Conservation (phyloP, 1,140 invertebrate species). For the Himalopsyche phryganea region DNA sequence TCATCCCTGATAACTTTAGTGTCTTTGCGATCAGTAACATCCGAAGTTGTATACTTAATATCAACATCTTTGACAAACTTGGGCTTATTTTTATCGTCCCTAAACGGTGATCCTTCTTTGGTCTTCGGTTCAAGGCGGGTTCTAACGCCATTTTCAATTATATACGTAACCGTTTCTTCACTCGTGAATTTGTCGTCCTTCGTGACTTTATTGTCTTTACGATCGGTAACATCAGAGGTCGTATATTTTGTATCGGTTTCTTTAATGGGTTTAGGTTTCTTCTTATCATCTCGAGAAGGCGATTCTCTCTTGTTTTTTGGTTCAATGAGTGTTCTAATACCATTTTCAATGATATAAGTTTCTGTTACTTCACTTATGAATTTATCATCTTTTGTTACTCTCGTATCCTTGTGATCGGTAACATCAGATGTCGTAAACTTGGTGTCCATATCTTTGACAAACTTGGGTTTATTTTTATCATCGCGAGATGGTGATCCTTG, state of each 20-base stretch:
- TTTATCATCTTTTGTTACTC: not conserved
- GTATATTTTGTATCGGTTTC: not conserved
- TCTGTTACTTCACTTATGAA: constrained; percentile 2
- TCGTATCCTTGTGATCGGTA: not conserved
- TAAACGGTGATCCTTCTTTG: not conserved
- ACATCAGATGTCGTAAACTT: not conserved
- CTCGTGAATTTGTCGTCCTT: not conserved
- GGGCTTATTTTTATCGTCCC: not conserved
- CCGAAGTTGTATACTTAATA: not conserved
- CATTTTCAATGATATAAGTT: constrained; percentile 20
- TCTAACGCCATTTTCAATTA: constrained; percentile 12
- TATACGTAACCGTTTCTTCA: not conserved
- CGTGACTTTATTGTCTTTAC: not conserved
- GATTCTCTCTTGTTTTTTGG: constrained; percentile 2
- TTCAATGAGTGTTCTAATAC: constrained; percentile 15
- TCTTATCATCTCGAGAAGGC: not conserved
- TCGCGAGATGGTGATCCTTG: not conserved
- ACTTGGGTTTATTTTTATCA: not conserved
- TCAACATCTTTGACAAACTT: too few species aligned
- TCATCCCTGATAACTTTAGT: not conserved
- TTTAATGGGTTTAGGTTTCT: not conserved
- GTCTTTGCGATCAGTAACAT: not conserved
- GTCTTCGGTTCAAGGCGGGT: not conserved
- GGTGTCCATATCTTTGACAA: not conserved
- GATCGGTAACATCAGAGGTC: not conserved